phyloP scores from a whole-genome alignment of 2,797 vertebrate species.

The Enteromius mattozi region DNA sequence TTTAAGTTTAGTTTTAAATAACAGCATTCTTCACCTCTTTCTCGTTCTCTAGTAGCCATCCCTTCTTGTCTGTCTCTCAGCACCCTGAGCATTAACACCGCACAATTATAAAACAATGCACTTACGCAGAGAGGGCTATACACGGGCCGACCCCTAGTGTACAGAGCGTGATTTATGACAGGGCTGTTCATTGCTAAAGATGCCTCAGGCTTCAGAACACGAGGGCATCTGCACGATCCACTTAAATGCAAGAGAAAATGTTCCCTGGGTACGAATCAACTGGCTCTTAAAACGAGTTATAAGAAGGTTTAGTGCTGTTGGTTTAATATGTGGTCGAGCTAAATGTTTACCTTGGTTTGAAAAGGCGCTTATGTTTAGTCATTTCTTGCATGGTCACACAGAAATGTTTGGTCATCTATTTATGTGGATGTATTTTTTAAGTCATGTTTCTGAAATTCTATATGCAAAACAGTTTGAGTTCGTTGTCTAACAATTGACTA shows the following conservation, averaged over 20 bases:
- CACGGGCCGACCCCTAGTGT: constrained; percentile 67
- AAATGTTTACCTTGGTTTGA: constrained; percentile 37
- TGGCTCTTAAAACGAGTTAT: constrained; percentile 64
- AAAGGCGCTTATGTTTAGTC: background rate
- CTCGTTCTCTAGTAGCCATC: constrained; percentile 31
- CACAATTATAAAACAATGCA: constrained; percentile 80
- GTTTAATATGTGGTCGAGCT: constrained; percentile 33
- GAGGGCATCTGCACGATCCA: constrained; percentile 54
- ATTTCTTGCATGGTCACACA: constrained; percentile 1
- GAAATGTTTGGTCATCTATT: constrained; percentile 12
- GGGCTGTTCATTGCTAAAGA: constrained; percentile 70
- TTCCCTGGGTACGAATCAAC: constrained; percentile 63
- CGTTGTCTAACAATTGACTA: background rate
- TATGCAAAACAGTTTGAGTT: background rate
- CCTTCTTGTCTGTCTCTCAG: constrained; percentile 65
- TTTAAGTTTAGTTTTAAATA: constrained; percentile 37
- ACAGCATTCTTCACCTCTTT: constrained; percentile 29
- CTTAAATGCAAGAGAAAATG: constrained; percentile 53
- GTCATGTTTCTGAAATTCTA: constrained; percentile 6
- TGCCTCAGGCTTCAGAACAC: constrained; percentile 66
- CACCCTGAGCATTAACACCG: constrained; percentile 76
- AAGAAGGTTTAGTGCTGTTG: constrained; percentile 38
- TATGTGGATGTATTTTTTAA: constrained; percentile 27
- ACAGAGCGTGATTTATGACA: constrained; percentile 75
- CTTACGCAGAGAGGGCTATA: constrained; percentile 72